Percentiles rank a stretch among this genome's conserved stretches.
Conservation (phyloP, 1,140 invertebrate species). For the Hesperophylax magnus region DNA sequence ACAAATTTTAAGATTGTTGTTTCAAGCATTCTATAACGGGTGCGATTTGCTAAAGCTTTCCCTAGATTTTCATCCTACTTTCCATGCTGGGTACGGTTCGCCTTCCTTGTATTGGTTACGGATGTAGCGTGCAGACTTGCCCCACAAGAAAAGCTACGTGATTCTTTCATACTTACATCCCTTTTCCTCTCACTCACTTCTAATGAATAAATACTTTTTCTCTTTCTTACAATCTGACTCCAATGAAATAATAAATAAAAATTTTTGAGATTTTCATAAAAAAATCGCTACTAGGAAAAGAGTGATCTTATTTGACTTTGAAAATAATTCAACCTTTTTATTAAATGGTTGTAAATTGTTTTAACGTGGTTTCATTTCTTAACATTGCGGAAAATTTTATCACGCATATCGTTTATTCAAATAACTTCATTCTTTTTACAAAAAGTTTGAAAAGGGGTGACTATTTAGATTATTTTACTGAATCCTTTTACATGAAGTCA, state of each 20-base stretch:
- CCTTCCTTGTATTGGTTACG: constrained; percentile 19
- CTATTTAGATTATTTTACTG: too few relatives aligned
- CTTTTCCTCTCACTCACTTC: constrained; percentile 12
- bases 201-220: not conserved
- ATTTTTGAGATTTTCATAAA: not conserved
- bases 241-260: not conserved
- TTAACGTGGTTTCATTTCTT: not conserved
- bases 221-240: constrained; percentile 5
- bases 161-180: constrained; percentile 16
- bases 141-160: constrained; percentile 16
- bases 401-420: constrained; percentile 35
- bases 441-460: not conserved
- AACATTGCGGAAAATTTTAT: constrained; percentile 2
- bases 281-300: not conserved
- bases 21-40: too few relatives aligned
- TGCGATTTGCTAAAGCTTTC: too few relatives aligned
- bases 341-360: not conserved
- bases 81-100: constrained; percentile 8
- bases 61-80: not conserved
- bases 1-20: too few relatives aligned
- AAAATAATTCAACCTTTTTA: not conserved
- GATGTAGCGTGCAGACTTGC: constrained; percentile 37
- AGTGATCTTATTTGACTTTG: not conserved
- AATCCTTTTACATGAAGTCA: too few relatives aligned
- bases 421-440: constrained; percentile 18